Conservation (phyloP, 2,797 vertebrate species). For the Platyrinchus mystaceus region DNA sequence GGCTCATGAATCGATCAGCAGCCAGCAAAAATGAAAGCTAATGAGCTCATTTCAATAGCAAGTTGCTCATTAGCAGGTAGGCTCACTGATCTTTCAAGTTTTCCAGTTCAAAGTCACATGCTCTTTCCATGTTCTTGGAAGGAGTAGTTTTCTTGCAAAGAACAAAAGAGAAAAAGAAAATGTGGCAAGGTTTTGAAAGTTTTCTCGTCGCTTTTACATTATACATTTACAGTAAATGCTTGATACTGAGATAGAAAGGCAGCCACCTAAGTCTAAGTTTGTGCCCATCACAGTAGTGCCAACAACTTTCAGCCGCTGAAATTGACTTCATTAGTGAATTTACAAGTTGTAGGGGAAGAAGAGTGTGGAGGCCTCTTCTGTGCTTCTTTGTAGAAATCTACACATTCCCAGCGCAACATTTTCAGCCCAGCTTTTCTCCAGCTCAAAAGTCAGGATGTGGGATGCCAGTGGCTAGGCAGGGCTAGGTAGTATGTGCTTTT, state of each 20-base stretch:
- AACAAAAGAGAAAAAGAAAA: neutral
- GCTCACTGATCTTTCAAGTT: constrained; percentile 50
- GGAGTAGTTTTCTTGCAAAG: neutral
- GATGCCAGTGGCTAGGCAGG: neutral
- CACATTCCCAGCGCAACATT: neutral
- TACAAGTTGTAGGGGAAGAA: neutral
- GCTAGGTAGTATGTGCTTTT: neutral
- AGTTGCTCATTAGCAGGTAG: constrained; percentile 62
- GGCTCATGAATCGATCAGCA: constrained; percentile 50
- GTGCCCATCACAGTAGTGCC: neutral
- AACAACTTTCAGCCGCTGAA: neutral
- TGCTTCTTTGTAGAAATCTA: neutral
- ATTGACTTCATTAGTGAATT: neutral
- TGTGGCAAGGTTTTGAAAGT: neutral
- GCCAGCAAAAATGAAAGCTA: constrained; percentile 57
- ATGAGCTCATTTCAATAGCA: constrained; percentile 58
- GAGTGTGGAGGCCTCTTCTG: neutral
- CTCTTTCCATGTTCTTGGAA: constrained; percentile 3
- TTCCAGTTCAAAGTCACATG: constrained; percentile 56
- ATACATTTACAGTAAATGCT: neutral
- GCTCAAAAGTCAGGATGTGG: neutral
- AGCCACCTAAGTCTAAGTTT: neutral
- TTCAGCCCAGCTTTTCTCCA: neutral
- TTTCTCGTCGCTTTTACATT: neutral
- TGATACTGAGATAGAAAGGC: neutral